phyloP scores from a whole-genome alignment of 2,797 vertebrate species.

The Carcharodon carcharias region DNA sequence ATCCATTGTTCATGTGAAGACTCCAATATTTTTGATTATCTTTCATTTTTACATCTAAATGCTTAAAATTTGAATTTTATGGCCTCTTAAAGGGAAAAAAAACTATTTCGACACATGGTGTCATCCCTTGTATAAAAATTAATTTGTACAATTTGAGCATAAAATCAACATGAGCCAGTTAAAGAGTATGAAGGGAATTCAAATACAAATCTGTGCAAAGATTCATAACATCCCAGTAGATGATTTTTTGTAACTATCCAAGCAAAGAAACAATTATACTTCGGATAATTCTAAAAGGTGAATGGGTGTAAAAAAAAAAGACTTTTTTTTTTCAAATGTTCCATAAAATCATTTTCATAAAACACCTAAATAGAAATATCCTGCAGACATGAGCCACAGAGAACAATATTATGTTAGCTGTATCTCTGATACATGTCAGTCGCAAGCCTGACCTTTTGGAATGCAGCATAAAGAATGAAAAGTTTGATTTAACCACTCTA shows the following conservation, averaged over 20 bases:
- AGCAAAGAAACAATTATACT: neutral
- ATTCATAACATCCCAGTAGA: neutral
- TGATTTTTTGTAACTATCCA: neutral
- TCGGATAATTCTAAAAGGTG: neutral
- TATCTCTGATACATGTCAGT: neutral
- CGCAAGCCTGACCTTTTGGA: neutral
- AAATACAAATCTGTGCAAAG: neutral
- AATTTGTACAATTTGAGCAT: neutral
- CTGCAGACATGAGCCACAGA: neutral
- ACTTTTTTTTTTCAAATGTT: neutral
- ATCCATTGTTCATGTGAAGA: neutral
- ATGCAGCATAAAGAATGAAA: neutral
- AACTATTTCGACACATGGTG: neutral
- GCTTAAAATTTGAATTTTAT: neutral
- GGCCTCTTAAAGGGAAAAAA: neutral
- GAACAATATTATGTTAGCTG: constrained; percentile 25
- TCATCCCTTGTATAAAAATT: neutral
- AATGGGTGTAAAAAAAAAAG: neutral
- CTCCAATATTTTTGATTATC: neutral
- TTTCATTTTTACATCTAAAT: neutral
- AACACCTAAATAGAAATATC: neutral
- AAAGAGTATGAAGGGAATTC: neutral
- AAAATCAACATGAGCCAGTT: too few species aligned
- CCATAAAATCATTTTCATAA: neutral
- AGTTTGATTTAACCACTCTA: neutral